Conservation (phyloP, 1,140 invertebrate species). For the Cephus cinctus region DNA sequence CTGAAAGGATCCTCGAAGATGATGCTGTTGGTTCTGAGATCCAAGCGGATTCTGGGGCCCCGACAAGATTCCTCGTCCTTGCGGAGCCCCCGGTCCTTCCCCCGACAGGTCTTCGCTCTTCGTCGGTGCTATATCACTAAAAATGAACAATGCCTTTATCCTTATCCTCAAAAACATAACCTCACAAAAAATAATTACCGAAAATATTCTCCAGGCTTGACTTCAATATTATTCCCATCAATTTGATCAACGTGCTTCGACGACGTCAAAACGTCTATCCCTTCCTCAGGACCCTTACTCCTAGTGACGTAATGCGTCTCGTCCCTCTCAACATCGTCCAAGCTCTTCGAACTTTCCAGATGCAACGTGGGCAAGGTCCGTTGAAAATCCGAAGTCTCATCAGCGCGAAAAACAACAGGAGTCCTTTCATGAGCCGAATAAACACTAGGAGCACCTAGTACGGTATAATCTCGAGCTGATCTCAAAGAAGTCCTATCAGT, state of each 20-base stretch:
- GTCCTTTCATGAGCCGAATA: constrained; percentile 39
- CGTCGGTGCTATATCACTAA: constrained; percentile 37
- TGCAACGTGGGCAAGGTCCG: constrained; percentile 32
- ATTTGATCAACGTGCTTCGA: constrained; percentile 47
- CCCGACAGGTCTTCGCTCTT: constrained; percentile 56
- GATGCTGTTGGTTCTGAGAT: constrained; percentile 28
- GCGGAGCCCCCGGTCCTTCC: constrained; percentile 72
- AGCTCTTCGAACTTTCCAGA: constrained; percentile 43
- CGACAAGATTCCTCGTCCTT: constrained; percentile 61
- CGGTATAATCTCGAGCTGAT: constrained; percentile 25
- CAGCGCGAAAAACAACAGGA: constrained; percentile 15
- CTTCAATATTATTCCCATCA: constrained; percentile 51
- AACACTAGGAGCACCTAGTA: constrained; percentile 40
- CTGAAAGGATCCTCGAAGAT: constrained; percentile 15
- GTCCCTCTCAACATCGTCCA: constrained; percentile 17
- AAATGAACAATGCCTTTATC: too few species aligned
- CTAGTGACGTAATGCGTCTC: constrained; percentile 13
- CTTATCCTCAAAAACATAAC: too few species aligned
- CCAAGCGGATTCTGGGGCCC: constrained; percentile 60
- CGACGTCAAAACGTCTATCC: constrained; percentile 32
- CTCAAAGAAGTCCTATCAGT: constrained; percentile 42
- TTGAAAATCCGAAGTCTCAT: constrained; percentile 28
- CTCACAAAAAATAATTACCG: constrained; percentile 29
- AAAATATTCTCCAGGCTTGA: constrained; percentile 46
- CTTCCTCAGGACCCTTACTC: constrained; percentile 11